These are phyloP conservation scores for Phyllostomus hastatus DNA, from an alignment of 2,113 vertebrate species.

Conservation along the genomic window DNA sequence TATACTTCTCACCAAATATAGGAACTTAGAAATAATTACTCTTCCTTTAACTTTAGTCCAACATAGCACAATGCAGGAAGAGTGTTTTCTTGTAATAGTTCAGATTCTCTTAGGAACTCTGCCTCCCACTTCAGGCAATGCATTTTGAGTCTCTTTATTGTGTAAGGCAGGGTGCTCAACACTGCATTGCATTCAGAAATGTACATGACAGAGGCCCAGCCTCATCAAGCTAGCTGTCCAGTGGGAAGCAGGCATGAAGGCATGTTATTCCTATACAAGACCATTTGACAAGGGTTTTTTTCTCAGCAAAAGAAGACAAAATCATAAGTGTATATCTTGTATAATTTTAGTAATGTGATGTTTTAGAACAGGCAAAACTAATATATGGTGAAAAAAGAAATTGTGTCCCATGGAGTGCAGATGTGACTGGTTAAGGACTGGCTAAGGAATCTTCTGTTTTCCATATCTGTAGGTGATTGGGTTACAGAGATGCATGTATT, in stretches of 20 bases:
- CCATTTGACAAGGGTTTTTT: neutral
- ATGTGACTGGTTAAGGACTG: neutral
- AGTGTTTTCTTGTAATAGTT: neutral
- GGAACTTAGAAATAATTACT: neutral
- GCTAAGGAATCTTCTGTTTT: neutral
- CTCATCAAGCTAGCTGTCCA: neutral
- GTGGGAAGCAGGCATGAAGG: neutral
- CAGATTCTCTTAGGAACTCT: neutral
- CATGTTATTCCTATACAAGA: neutral
- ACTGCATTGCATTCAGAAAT: neutral
- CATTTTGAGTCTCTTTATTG: neutral
- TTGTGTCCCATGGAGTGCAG: neutral
- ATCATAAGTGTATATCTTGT: neutral
- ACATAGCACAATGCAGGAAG: neutral
- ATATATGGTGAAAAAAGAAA: neutral
- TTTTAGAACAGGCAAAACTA: neutral
- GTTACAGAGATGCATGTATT: neutral
- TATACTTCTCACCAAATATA: neutral
- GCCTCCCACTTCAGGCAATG: neutral
- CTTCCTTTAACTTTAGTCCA: neutral
- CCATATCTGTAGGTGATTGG: neutral
- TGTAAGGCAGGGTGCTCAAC: neutral
- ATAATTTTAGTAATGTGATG: neutral
- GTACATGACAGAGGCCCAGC: neutral
- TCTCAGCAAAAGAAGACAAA: slow-evolving; percentile 14